Evolutionary conservation across 2,888 invertebrate species (phyloP), one percentile per base, ranked within the genome.

Genomic region (Drosophila kambysellisi): DNA sequence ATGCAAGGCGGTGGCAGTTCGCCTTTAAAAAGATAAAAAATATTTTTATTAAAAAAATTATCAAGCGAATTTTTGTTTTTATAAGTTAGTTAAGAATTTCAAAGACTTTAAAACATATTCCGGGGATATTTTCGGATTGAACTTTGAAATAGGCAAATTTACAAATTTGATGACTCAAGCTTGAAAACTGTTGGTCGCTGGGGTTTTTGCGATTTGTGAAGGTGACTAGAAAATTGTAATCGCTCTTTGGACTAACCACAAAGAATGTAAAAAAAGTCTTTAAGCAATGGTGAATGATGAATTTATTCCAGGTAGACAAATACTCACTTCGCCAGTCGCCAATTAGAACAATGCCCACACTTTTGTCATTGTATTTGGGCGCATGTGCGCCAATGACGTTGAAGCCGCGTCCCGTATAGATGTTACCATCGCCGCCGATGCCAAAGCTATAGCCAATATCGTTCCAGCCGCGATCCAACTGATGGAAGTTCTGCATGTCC

Each of bases 331-430:
- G 94, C 95, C 95, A 96, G 88, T 96, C 95, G 12, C 96, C 96
- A 71, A 96, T 96, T 15, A 96, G 90, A 76, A 95, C 95, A 71
- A 96, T 95, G 25, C 96, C 96, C 53, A 96, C 94, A 90, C 96
- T 96, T 88, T 94, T 94, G 74, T 94, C 93, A 92, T 96, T 97
- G 93, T 95, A 96, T 67, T 92, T 93, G 5, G 95, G 94, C 0
- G 96, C 95, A 91, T 97, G 97, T 0, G 96, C 96, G 0, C 96
- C 97, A 0, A 95, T 92, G 1, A 93, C 92, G 59, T 94, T 94
- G 95, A 96, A 97, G 0, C 96, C 96, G 4, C 96, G 94, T 2
- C 96, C 96, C 76, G 95, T 95, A 92, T 96, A 97, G 7, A 94
- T 95, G 17, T 94, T 93, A 0, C 96, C 96, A 82, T 97, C 96